Evolutionary conservation across 23 tunicate genomes (phyloP), one percentile per base, ranked within the genome.

Genomic region (Pegea sp.): DNA sequence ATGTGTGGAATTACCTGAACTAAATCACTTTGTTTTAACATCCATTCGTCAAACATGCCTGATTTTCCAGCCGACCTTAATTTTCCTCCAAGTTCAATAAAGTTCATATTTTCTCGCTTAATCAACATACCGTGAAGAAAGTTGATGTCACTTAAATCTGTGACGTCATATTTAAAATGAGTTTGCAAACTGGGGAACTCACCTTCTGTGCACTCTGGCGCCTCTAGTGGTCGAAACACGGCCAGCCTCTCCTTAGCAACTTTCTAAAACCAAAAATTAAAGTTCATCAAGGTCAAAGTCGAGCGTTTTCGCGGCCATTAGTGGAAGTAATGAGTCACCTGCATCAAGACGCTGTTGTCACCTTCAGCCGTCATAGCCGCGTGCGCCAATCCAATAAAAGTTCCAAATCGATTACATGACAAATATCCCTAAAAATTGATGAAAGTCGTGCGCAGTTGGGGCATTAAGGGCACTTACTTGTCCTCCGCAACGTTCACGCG

Each of bases 341-440:
- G 95, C 95, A 84, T 84, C 20, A 84, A 63, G 2, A 84, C 95
- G 24, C 71, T 73, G 71, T 89, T 89, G 63, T 89, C 90, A 6
- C 98, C 98, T 44, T 89, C 98, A 2, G 98, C 98, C 13, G 98
- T 89, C 98, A 89, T 89, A 23, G 98, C 90, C 3, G 98, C 98
- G 44, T 89, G 98, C 4, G 98, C 90, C 11, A 89, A 59, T 22
- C 88, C 98, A 22, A 89, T 71, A 53, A 76, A 76, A 25, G 77
- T 78, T 33, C 98, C 98, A 34, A 89, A 89, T 54, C 98, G 44
- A 43, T 77, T 76, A 76, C 98, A 89, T 11, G 98, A 89, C 30
- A 89, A 52, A 55, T 89, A 89, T 18, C 98, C 98, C 77, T 75
- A 69, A 1, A 44, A 38, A 38, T 38, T 38, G 16, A 38, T 38